Percentiles rank a stretch among this genome's conserved stretches.
These are phyloP conservation scores for Periphyllus acericola DNA, from an alignment of 2,888 invertebrate species.

Conservation along the genomic window DNA sequence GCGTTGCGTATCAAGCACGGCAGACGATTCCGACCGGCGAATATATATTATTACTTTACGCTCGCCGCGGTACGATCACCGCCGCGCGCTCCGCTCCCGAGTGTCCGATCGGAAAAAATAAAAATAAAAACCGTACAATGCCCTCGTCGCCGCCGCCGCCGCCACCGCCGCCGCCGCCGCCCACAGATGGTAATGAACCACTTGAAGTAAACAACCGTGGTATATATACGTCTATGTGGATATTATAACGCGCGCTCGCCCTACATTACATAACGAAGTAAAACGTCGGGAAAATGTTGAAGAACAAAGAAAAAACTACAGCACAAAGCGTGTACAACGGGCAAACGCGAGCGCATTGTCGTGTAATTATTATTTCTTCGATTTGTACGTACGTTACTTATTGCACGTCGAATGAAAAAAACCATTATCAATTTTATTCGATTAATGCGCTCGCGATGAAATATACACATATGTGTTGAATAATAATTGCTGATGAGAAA, in stretches of 20 bases:
- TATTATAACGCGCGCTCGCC: conserved; percentile 19
- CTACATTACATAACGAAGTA: background rate
- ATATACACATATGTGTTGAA: no score
- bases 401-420: background rate
- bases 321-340: background rate
- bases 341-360: background rate
- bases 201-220: conserved; percentile 22
- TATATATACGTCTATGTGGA: background rate
- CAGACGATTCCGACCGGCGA: background rate
- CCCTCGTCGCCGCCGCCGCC: conserved; percentile 21
- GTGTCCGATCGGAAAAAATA: conserved; percentile 7
- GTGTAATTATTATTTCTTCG: background rate
- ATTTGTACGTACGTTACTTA: no score
- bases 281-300: conserved; percentile 1
- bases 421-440: background rate
- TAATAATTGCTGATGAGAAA: no score
- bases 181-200: conserved; percentile 48
- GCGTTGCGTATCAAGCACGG: background rate
- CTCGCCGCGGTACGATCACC: background rate
- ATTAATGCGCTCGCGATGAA: background rate
- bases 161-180: conserved; percentile 14
- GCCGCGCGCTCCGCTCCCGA: background rate
- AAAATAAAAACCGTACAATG: conserved; percentile 33
- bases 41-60: background rate
- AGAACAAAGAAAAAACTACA: background rate